Percentiles rank a stretch among this genome's conserved stretches.
phyloP scores from a whole-genome alignment of 2,797 vertebrate species.

The Nasua narica region DNA sequence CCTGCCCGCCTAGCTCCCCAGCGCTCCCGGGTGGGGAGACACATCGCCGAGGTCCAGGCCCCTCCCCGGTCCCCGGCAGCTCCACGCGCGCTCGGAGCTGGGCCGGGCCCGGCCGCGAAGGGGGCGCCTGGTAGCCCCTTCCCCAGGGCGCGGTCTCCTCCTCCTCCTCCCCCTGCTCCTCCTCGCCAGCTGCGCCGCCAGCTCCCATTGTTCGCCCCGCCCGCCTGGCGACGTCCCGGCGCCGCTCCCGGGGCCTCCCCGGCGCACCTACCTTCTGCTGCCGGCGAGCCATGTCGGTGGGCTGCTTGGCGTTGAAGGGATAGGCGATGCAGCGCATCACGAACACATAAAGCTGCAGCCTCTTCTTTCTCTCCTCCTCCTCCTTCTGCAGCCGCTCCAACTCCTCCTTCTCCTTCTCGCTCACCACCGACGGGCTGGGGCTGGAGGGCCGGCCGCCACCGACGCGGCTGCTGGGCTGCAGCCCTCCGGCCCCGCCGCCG shows the following conservation, averaged over 20 bases:
- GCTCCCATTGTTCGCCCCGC: conserved; percentile 59
- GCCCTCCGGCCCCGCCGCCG: conserved; percentile 85
- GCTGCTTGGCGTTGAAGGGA: conserved; percentile 98
- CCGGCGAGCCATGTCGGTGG: conserved; percentile 97
- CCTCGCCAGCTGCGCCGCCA: conserved; percentile 9
- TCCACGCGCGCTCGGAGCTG: not conserved
- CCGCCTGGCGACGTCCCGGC: not conserved
- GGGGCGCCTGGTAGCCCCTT: not conserved
- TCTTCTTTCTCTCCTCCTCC: conserved; percentile 96
- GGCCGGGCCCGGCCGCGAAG: not conserved
- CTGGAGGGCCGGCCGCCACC: conserved; percentile 90
- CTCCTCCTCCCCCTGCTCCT: not conserved
- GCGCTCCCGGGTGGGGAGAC: not conserved
- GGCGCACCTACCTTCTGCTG: conserved; percentile 94
- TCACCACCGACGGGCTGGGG: conserved; percentile 94
- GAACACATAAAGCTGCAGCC: conserved; percentile 98
- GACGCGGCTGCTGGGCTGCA: conserved; percentile 90
- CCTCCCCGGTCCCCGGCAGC: not conserved
- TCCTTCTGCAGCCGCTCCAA: conserved; percentile 95
- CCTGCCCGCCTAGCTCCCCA: not conserved
- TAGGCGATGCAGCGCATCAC: conserved; percentile 99
- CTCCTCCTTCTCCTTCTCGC: conserved; percentile 98
- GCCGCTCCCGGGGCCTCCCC: not conserved
- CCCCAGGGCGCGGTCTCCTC: conserved; percentile 60
- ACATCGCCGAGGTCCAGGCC: not conserved